Conservation (phyloP, 1,140 invertebrate genomes). For the Hyposmocoma kahamanoa region DNA sequence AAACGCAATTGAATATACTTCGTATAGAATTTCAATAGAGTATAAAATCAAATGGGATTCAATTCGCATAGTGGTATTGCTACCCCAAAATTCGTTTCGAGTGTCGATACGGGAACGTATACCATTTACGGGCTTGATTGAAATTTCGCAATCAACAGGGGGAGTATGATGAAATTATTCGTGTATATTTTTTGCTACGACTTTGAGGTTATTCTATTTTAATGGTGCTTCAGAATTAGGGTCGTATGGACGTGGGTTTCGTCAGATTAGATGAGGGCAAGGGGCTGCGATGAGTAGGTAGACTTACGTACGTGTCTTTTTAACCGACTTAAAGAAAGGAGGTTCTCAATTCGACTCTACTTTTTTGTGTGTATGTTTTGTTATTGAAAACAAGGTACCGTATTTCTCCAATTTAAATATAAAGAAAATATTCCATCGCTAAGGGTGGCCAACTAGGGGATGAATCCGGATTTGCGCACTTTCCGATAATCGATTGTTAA, state of each 20-base stretch:
- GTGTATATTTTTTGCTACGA: conserved; percentile 65
- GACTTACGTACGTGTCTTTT: conserved; percentile 51
- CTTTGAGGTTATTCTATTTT: conserved; percentile 58
- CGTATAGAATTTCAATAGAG: neutral
- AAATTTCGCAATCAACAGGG: conserved; percentile 71
- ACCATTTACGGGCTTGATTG: conserved; percentile 70
- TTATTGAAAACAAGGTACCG: no score
- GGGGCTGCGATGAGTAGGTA: conserved; percentile 38
- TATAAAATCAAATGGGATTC: neutral
- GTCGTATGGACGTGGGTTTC: conserved; percentile 54
- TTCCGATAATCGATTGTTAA: no score
- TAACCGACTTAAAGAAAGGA: no score
- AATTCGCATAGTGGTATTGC: conserved; percentile 28
- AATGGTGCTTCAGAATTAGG: conserved; percentile 39
- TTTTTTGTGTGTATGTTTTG: no score
- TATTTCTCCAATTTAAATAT: no score
- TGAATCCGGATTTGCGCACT: no score
- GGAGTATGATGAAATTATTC: conserved; percentile 69
- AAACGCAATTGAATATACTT: conserved; percentile 22
- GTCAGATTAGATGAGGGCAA: no score
- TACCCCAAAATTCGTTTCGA: conserved; percentile 61
- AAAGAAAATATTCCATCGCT: no score
- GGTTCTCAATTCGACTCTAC: no score
- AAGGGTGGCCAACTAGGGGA: no score
- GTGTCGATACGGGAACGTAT: conserved; percentile 61